These are phyloP conservation scores for Drosophila mayri DNA, from an alignment of 1,140 invertebrate genomes.

Conservation along the genomic window DNA sequence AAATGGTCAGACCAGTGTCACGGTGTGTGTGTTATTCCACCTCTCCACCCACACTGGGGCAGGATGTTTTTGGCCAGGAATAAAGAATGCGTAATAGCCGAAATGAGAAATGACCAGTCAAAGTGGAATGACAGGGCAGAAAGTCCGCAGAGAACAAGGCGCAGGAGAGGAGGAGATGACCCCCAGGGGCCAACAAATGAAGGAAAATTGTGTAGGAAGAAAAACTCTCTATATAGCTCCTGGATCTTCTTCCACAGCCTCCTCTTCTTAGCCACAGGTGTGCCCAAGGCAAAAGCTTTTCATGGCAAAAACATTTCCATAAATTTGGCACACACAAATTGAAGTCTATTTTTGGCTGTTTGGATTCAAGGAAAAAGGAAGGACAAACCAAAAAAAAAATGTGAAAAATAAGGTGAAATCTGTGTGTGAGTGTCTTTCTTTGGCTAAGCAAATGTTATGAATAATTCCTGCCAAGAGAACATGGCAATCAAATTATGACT, in stretches of 20 bases:
- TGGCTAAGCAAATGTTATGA: slow-evolving; percentile 33
- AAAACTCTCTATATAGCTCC: not conserved
- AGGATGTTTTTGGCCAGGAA: slow-evolving; percentile 30
- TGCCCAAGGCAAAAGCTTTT: slow-evolving; percentile 14
- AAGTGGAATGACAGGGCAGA: slow-evolving; percentile 60
- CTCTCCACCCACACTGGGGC: slow-evolving; percentile 1
- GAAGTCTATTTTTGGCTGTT: slow-evolving; percentile 71
- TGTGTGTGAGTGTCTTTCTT: not conserved
- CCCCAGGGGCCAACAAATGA: slow-evolving; percentile 42
- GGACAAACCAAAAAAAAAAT: not conserved
- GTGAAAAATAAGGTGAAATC: slow-evolving; percentile 10
- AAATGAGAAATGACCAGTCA: slow-evolving; percentile 76
- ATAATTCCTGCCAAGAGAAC: slow-evolving; percentile 33
- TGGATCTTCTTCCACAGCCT: slow-evolving; percentile 15
- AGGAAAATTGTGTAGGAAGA: slow-evolving; percentile 10
- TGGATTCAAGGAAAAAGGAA: not conserved
- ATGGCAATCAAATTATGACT: slow-evolving; percentile 40
- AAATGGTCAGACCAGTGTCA: slow-evolving; percentile 40
- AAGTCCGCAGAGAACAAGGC: slow-evolving; percentile 4
- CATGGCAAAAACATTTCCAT: slow-evolving; percentile 67
- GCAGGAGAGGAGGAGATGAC: slow-evolving; percentile 24
- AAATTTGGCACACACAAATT: slow-evolving; percentile 65
- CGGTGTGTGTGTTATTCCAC: not conserved
- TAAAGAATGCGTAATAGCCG: slow-evolving; percentile 64
- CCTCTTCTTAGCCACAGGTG: slow-evolving; percentile 57